These are phyloP conservation scores for Ostrea denselamellosa DNA, from an alignment of 1,140 invertebrate species.

Conservation along the genomic window DNA sequence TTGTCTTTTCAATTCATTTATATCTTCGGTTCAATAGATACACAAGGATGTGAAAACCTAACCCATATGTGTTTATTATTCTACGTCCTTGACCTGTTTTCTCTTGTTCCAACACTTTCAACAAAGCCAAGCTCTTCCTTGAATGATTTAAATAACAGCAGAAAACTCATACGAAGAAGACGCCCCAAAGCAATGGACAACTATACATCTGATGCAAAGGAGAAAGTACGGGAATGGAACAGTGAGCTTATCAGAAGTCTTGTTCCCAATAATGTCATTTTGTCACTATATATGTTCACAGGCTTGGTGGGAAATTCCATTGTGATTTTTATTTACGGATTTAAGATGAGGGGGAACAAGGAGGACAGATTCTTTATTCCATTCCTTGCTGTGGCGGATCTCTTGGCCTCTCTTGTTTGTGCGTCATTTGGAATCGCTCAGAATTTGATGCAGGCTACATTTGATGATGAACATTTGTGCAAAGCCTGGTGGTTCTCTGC, in stretches of 20 bases:
- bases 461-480: slow-evolving; percentile 28
- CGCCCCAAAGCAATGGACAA: slow-evolving; percentile 6
- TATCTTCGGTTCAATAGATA: too few relatives aligned
- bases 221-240: slow-evolving; percentile 44
- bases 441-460: slow-evolving; percentile 40
- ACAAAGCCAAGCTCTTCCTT: too few relatives aligned
- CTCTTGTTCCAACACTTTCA: too few relatives aligned
- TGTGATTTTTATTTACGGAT: slow-evolving; percentile 44
- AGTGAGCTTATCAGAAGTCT: not conserved
- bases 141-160: too few relatives aligned
- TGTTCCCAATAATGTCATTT: slow-evolving; percentile 37
- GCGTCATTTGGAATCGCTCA: slow-evolving; percentile 32
- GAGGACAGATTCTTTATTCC: slow-evolving; percentile 50
- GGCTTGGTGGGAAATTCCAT: slow-evolving; percentile 40
- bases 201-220: not conserved
- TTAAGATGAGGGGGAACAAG: slow-evolving; percentile 22
- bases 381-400: slow-evolving; percentile 42
- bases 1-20: too few relatives aligned
- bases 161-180: too few relatives aligned
- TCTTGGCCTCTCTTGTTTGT: slow-evolving; percentile 13
- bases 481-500: slow-evolving; percentile 41
- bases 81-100: too few relatives aligned
- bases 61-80: too few relatives aligned
- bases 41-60: too few relatives aligned
- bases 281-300: slow-evolving; percentile 32